A percentile compares a stretch with the other conserved stretches of the same genome.
Evolutionary conservation across 2,113 vertebrate genomes (phyloP).

Genomic region (Hystrix cristata): DNA sequence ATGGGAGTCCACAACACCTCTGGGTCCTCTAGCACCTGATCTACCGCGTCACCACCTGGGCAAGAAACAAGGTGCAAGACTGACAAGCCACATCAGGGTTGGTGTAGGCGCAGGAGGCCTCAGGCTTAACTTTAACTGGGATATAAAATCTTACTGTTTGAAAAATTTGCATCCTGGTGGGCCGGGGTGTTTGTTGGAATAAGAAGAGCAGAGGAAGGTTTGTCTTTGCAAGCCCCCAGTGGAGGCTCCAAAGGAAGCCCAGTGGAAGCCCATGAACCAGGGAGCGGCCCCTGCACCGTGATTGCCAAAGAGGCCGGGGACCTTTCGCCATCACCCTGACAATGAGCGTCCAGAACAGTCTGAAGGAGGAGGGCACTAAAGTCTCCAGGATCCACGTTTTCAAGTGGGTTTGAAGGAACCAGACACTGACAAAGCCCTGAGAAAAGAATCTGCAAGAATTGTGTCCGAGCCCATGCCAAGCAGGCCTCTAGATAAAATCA

Average conservation of each 20-base stretch:
- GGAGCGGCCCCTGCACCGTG: not conserved
- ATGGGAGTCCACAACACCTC: rapidly evolving
- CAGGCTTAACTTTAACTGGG: not conserved
- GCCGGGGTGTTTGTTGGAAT: not conserved
- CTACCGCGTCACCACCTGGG: not conserved
- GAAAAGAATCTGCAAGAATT: not conserved
- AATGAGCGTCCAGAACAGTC: not conserved
- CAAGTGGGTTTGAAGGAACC: not conserved
- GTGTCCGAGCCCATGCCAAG: not conserved
- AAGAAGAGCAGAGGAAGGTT: not conserved
- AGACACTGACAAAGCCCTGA: not conserved
- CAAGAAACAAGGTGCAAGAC: not conserved
- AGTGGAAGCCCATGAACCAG: rapidly evolving
- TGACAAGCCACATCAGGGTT: not conserved
- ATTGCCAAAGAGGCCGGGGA: not conserved
- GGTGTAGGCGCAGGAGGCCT: too few relatives aligned
- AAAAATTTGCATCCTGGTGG: not conserved
- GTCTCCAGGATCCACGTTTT: not conserved
- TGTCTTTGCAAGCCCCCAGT: not conserved
- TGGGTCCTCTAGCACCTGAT: rapidly evolving
- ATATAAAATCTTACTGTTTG: not conserved
- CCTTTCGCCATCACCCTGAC: not conserved
- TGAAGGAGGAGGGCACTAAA: not conserved
- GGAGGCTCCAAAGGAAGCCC: not conserved
- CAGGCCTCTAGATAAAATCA: not conserved